Evolutionary conservation across 2,797 vertebrate genomes (phyloP), one percentile per base, ranked within the genome.

Genomic region (Crossoptilon crossoptilon): DNA sequence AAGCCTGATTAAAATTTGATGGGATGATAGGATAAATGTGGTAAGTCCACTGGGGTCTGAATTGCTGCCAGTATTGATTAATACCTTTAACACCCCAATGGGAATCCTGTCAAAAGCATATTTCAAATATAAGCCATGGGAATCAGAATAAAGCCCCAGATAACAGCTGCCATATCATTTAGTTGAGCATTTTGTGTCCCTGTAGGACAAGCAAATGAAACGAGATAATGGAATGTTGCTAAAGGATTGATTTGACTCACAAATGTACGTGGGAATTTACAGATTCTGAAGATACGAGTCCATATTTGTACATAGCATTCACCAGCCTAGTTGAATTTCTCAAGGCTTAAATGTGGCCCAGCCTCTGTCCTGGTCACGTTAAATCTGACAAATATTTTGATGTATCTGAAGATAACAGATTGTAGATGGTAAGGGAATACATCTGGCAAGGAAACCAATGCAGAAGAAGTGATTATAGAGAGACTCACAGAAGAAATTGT

Each of bases 41-140:
- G 39, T 67, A 77, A 87, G 89, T 70, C 92, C 83, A 82, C 44
- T 67, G 91, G 64, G 80, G 66, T 84, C 84, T 95, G 88, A 94
- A 77, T 72, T 84, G 92, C 93, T 96, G 93, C 92, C 96, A 95
- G 75, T 87, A 87, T 93, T 92, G 94, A 96, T 96, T 96, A 96
- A 96, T 74, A 78, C 76, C 90, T 88, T 83, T 71, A 88, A 86
- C 14, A 94, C 49, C 49, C 87, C 81, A 51, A 16, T 80, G 82
- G 90, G 92, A 96, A 84, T 94, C 63, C 43, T 91, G 60, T 94
- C 71, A 85, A 87, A 94, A 92, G 46, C n/a, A 4, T 76, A 88
- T 94, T 94, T 90, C 72, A 76, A 55, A 66, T 78, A 48, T 90
- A 58, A 92, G 51, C 17, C 63, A 3, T 91, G 33, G 69, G 83